Evolutionary conservation across 2,797 vertebrate species (phyloP), one percentile per base, ranked within the genome.

Genomic region (Phrynocephalus forsythii): DNA sequence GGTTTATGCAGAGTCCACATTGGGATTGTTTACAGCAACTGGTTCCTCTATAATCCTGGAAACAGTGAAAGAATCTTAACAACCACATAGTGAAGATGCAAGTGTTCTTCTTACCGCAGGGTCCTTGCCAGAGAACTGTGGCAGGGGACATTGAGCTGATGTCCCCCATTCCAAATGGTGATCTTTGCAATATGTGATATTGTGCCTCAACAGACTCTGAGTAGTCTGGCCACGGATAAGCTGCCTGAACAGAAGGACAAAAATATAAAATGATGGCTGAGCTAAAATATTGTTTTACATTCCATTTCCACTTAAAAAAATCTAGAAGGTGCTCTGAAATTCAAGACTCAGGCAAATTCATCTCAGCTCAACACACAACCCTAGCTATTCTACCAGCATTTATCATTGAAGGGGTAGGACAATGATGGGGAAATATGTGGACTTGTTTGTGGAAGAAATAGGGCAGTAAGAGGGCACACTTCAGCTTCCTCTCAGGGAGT

Each of bases 41-140:
- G 50, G 63, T 52, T 76, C n/a, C 63, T 56, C 26, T 44, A 60
- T 24, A 88, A 48, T 4, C 9, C 50, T 69, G 7, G 5, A 66
- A 71, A 26, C 16, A 72, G 7, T 18, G 16, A 26, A 28, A 44
- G 16, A 3, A 16, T 28, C 15, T 67, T 16, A 56, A 83, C 30
- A 63, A 56, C 18, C 5, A 69, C 3, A 6, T 22, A 87, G 7
- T 50, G 6, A 87, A 1, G 0, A 78, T 60, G n/a, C 30, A 73
- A 71, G 73, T 50, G 75, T 93, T 33, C 56, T 82, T 91, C 96
- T 97, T 97, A 97, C 97, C 96, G 80, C 93, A 68, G 97, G 97
- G 91, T 95, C 94, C 87, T 95, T 97, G 89, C 97, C 97, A n/a
- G 96, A 95, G 94, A 98, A 98, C 83, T 96, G 95, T 4, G 97